A percentile compares a stretch with the other conserved stretches of the same genome.
These are phyloP conservation scores for Recurvirostra avosetta DNA, from an alignment of 2,113 vertebrate species.

Conservation along the genomic window DNA sequence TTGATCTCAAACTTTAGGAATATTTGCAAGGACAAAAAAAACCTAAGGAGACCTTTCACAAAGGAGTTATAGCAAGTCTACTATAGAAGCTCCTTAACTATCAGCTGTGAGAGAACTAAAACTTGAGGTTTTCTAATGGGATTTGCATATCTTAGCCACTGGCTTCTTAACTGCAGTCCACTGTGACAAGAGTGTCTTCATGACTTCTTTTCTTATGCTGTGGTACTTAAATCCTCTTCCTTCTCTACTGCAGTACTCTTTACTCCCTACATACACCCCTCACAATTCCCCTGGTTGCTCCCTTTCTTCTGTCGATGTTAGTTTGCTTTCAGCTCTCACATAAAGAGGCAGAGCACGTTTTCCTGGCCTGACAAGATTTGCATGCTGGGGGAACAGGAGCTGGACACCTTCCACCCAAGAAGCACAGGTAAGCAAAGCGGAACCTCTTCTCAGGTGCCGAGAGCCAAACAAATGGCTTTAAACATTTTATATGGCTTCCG, in stretches of 20 bases:
- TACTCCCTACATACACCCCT: not conserved
- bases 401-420: not conserved
- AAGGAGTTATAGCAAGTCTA: not conserved
- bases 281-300: not conserved
- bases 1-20: not conserved
- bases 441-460: not conserved
- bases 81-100: not conserved
- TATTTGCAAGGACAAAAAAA: not conserved
- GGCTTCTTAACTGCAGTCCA: not conserved
- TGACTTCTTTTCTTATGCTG: not conserved
- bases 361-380: not conserved
- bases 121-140: rapidly evolving
- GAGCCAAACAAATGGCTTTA: not conserved
- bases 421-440: rapidly evolving
- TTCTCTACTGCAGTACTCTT: not conserved
- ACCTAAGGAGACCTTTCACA: not conserved
- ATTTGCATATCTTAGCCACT: not conserved
- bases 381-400: not conserved
- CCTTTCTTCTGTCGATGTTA: not conserved
- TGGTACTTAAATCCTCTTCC: not conserved
- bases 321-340: not conserved
- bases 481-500: not conserved
- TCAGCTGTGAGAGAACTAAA: not conserved
- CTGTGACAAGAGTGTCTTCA: not conserved
- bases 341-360: not conserved